phyloP scores from a whole-genome alignment of 1,140 invertebrate species.

The Sycophaga agraensis region DNA sequence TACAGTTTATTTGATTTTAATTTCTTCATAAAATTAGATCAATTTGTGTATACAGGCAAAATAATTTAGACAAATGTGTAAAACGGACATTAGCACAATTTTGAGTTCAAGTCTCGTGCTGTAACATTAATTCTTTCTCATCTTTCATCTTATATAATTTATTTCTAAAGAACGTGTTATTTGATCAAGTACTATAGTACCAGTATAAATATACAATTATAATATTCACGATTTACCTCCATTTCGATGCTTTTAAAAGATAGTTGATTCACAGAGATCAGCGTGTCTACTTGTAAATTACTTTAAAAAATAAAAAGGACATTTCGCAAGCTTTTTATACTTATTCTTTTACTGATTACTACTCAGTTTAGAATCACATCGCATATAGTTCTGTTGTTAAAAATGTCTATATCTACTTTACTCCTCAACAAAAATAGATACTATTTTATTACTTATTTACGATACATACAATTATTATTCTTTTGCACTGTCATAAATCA shows the following conservation, averaged over 20 bases:
- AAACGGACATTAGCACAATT: neutral
- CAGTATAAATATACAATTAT: constrained; percentile 10
- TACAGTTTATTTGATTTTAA: neutral
- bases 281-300: neutral
- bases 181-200: neutral
- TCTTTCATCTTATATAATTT: constrained; percentile 7
- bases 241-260: neutral
- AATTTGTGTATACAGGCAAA: neutral
- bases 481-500: neutral
- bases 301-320: neutral
- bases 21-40: neutral
- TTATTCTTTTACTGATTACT: neutral
- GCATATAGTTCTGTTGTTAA: constrained; percentile 1
- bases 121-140: neutral
- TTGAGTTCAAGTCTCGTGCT: neutral
- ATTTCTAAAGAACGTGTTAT: constrained; percentile 1
- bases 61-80: neutral
- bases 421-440: constrained; percentile 15
- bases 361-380: neutral
- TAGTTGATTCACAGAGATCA: constrained; percentile 9
- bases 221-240: neutral
- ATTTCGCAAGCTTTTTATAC: neutral
- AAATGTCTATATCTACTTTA: constrained; percentile 1
- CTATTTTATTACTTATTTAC: neutral
- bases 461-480: neutral